phyloP scores from a whole-genome alignment of 2,113 vertebrate genomes.

The Sitta europaea region DNA sequence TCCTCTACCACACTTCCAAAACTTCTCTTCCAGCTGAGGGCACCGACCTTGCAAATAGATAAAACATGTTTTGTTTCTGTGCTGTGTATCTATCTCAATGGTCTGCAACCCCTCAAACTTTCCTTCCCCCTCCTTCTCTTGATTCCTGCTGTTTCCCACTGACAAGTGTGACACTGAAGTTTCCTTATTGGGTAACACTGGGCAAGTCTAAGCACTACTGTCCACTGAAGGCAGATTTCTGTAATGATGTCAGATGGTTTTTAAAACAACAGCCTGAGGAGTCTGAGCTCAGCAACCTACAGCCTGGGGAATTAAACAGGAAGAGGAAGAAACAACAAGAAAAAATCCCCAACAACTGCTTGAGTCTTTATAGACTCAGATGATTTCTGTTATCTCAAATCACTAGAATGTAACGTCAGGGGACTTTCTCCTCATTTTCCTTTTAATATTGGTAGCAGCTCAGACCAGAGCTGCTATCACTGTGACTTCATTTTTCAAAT shows the following conservation, averaged over 20 bases:
- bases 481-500: background rate
- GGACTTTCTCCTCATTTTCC: background rate
- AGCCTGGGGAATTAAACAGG: background rate
- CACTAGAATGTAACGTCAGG: background rate
- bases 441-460: background rate
- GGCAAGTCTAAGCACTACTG: background rate
- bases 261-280: background rate
- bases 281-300: background rate
- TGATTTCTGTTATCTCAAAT: background rate
- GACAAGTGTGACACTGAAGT: background rate
- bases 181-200: background rate
- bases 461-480: background rate
- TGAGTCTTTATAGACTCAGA: background rate
- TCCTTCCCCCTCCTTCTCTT: background rate
- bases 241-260: fast-evolving
- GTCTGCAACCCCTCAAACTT: slow-evolving; percentile 3
- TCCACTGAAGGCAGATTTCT: background rate
- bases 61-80: slow-evolving; percentile 33
- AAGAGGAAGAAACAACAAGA: background rate
- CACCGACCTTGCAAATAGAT: slow-evolving; percentile 40
- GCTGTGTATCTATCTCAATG: background rate
- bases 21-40: slow-evolving; percentile 15
- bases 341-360: background rate
- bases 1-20: background rate
- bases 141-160: background rate